Conservation (phyloP, 2,113 vertebrate species). For the Myotis davidii region DNA sequence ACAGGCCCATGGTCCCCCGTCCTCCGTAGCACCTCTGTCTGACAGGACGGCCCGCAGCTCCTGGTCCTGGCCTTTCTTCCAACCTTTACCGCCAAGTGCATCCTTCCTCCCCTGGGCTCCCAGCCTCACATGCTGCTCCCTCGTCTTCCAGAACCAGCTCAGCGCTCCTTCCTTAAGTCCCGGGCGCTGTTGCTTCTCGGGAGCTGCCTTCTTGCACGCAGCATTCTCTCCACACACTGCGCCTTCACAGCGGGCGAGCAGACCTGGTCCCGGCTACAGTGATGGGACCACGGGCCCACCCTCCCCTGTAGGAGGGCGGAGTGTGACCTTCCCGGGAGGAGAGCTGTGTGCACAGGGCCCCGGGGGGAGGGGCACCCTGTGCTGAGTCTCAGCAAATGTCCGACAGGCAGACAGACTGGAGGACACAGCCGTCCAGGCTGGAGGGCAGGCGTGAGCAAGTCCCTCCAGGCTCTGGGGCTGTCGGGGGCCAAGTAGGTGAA, state of each 20-base stretch:
- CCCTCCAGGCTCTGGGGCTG: background rate
- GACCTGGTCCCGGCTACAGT: background rate
- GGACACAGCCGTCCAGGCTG: background rate
- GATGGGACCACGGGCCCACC: background rate
- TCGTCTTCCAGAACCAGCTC: background rate
- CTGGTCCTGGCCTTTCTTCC: background rate
- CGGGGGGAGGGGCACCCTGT: background rate
- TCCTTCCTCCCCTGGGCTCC: background rate
- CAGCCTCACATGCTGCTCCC: rapidly evolving
- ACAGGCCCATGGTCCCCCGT: background rate
- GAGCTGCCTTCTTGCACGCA: rapidly evolving
- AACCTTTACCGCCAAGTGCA: background rate
- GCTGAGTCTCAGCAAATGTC: background rate
- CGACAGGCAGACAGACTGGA: background rate
- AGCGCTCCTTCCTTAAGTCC: rapidly evolving
- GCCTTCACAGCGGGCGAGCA: background rate
- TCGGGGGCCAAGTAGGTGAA: background rate
- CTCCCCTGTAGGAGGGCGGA: background rate
- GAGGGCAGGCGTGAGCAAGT: rapidly evolving
- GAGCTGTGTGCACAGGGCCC: background rate
- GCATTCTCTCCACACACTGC: too few species aligned
- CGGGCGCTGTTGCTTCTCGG: rapidly evolving
- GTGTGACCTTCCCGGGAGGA: rapidly evolving
- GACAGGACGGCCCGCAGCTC: background rate
- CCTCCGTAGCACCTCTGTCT: background rate